A percentile compares a stretch with the other conserved stretches of the same genome.
These are phyloP conservation scores for Rhagium mordax DNA, from an alignment of 2,888 invertebrate species.

Conservation along the genomic window DNA sequence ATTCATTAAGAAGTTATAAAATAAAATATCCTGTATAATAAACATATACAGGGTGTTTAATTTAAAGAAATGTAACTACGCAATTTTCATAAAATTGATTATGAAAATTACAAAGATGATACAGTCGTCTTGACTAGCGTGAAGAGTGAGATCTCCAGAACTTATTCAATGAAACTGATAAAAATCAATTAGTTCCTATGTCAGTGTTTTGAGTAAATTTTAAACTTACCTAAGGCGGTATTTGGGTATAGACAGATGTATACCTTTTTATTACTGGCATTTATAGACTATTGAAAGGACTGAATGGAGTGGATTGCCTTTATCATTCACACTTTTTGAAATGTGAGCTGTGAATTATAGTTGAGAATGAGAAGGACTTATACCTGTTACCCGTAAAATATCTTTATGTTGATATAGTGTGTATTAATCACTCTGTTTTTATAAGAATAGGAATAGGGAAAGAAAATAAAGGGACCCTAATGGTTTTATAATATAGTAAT, in stretches of 20 bases:
- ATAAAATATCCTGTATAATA: too few species aligned
- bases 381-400: slow-evolving; percentile 14
- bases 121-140: too few species aligned
- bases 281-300: slow-evolving; percentile 8
- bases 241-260: neutral
- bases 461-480: slow-evolving; percentile 19
- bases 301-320: slow-evolving; percentile 22
- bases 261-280: slow-evolving; percentile 8
- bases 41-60: too few species aligned
- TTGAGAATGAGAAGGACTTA: slow-evolving; percentile 7
- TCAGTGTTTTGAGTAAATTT: neutral
- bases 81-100: too few species aligned
- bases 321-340: slow-evolving; percentile 25
- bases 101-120: too few species aligned
- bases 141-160: neutral
- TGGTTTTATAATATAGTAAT: slow-evolving; percentile 28
- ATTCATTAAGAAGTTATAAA: too few species aligned
- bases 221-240: slow-evolving; percentile 3
- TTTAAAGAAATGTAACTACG: too few species aligned
- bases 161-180: slow-evolving; percentile 8
- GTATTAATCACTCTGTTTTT: slow-evolving; percentile 15
- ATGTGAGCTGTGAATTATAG: slow-evolving; percentile 19
- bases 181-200: slow-evolving; percentile 5
- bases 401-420: slow-evolving; percentile 13
- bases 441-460: neutral